Evolutionary conservation across 92 coral and sea anemone species (phyloP).

Genomic region (Isaurus tuberculatus): DNA sequence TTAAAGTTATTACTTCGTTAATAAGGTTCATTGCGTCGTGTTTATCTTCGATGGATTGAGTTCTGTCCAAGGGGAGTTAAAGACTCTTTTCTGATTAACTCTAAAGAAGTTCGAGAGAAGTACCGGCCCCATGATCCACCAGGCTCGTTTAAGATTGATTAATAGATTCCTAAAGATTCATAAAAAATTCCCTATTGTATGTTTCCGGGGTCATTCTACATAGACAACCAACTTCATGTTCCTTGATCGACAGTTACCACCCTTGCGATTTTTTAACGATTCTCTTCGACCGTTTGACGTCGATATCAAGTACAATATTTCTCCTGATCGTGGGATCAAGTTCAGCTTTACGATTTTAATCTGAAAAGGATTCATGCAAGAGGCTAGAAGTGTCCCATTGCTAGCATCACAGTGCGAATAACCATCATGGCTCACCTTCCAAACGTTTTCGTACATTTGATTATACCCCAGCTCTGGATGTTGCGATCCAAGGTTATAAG

Average conservation of each 20-base stretch:
- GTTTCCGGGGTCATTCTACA: constrained; percentile 37
- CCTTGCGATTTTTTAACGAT: constrained; percentile 49
- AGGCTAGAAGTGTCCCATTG: constrained; percentile 54
- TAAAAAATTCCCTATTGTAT: too few species aligned
- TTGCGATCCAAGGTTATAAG: neutral
- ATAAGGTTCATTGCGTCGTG: too few species aligned
- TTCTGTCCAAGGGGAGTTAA: too few species aligned
- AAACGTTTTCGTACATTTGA: constrained; percentile 64
- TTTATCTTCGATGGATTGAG: too few species aligned
- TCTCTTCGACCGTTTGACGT: constrained; percentile 61
- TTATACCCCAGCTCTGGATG: constrained; percentile 30
- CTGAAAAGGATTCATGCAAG: constrained; percentile 60
- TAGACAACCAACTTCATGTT: constrained; percentile 59
- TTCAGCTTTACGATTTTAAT: constrained; percentile 30
- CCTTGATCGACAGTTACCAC: constrained; percentile 56
- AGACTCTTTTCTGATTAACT: too few species aligned
- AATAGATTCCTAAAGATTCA: too few species aligned
- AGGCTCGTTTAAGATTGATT: too few species aligned
- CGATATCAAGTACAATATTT: constrained; percentile 56
- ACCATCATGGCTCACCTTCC: constrained; percentile 56
- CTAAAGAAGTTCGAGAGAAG: too few species aligned
- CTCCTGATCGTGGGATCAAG: constrained; percentile 49
- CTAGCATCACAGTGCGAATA: constrained; percentile 61
- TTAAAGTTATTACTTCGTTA: too few species aligned
- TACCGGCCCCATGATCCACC: too few species aligned